phyloP scores from a whole-genome alignment of 1,140 invertebrate genomes.

The Micrasema longulum region DNA sequence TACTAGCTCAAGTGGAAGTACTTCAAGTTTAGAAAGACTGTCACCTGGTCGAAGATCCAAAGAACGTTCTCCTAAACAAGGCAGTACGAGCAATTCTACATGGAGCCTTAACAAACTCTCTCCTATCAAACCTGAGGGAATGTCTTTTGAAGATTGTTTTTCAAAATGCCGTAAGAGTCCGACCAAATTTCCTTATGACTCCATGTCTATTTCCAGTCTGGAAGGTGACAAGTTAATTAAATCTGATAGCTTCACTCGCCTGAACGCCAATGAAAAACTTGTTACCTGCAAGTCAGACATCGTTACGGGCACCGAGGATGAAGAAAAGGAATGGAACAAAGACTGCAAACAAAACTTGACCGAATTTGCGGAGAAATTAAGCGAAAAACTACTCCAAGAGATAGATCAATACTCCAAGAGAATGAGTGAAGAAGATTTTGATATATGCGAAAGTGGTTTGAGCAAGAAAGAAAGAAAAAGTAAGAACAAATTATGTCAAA shows the following conservation, averaged over 20 bases:
- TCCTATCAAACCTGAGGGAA: slow-evolving; percentile 65
- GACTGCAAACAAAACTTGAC: slow-evolving; percentile 77
- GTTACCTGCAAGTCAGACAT: slow-evolving; percentile 67
- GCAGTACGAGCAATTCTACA: slow-evolving; percentile 67
- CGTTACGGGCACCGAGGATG: slow-evolving; percentile 65
- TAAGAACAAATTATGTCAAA: slow-evolving; percentile 30
- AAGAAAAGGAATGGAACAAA: slow-evolving; percentile 65
- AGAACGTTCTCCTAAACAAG: slow-evolving; percentile 66
- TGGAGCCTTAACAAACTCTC: slow-evolving; percentile 67
- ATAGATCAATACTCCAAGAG: slow-evolving; percentile 76
- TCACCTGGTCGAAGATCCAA: slow-evolving; percentile 67
- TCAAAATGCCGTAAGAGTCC: slow-evolving; percentile 64
- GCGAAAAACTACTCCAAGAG: slow-evolving; percentile 79
- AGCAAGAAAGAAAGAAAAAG: slow-evolving; percentile 32
- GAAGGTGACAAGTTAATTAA: slow-evolving; percentile 68
- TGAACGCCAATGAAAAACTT: slow-evolving; percentile 65
- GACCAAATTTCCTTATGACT: slow-evolving; percentile 65
- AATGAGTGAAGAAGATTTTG: slow-evolving; percentile 67
- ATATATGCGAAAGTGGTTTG: slow-evolving; percentile 61
- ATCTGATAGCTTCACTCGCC: slow-evolving; percentile 67
- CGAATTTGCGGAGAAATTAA: slow-evolving; percentile 82
- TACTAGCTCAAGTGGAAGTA: slow-evolving; percentile 67
- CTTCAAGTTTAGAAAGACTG: slow-evolving; percentile 65
- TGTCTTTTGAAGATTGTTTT: slow-evolving; percentile 65
- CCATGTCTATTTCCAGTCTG: slow-evolving; percentile 66